A percentile compares a stretch with the other conserved stretches of the same genome.
These are phyloP conservation scores for Ophion costatus DNA, from an alignment of 2,888 invertebrate genomes.

Conservation along the genomic window DNA sequence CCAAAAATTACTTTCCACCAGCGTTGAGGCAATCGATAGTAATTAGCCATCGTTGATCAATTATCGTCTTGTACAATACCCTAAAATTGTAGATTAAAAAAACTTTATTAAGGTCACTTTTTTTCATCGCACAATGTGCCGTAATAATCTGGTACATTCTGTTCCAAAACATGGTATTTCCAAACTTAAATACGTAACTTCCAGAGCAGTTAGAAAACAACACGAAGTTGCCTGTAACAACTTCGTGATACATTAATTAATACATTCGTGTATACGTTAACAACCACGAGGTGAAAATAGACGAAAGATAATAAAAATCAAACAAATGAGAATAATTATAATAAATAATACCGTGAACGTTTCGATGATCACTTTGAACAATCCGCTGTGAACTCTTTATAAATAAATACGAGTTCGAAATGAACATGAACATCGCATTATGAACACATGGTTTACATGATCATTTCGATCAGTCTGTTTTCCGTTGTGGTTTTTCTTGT, in stretches of 20 bases:
- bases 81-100: constrained; percentile 11
- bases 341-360: neutral
- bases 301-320: neutral
- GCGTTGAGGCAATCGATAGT: neutral
- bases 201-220: constrained; percentile 18
- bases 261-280: too few species aligned
- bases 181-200: constrained; percentile 5
- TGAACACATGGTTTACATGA: constrained; percentile 35
- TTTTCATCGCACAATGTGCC: constrained; percentile 9
- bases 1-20: neutral
- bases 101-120: constrained; percentile 35
- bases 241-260: constrained; percentile 3
- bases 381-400: neutral
- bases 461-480: neutral
- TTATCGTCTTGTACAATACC: neutral
- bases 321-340: constrained; percentile 4
- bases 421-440: neutral
- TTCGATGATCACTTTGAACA: neutral
- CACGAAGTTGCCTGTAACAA: constrained; percentile 30
- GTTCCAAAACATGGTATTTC: neutral
- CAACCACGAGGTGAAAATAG: neutral
- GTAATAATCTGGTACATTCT: constrained; percentile 21
- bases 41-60: neutral
- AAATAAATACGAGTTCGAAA: constrained; percentile 19
- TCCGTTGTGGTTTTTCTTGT: neutral